phyloP scores from a whole-genome alignment of 2,113 vertebrate genomes.

The Ariopsis seemanni region DNA sequence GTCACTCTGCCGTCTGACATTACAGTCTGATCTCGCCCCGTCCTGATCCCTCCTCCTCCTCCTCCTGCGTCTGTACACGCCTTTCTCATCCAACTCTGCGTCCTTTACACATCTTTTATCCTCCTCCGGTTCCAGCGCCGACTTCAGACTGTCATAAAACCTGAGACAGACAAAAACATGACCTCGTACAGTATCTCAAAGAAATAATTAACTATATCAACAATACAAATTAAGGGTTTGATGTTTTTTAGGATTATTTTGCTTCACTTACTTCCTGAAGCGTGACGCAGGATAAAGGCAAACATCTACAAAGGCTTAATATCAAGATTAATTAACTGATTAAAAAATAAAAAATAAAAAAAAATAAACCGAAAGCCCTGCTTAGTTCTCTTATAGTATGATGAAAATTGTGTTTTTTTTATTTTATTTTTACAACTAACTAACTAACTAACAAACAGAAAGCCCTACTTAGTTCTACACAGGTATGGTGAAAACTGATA shows the following conservation, averaged over 20 bases:
- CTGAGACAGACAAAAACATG: constrained; percentile 62
- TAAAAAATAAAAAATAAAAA: too few relatives aligned
- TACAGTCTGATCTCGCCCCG: accelerated
- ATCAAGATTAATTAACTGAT: not conserved
- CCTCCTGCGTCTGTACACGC: constrained; percentile 65
- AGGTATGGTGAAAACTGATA: too few relatives aligned
- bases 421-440: too few relatives aligned
- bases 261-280: not conserved
- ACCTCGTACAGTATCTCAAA: too few relatives aligned
- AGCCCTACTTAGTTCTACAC: not conserved
- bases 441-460: too few relatives aligned
- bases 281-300: not conserved
- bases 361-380: too few relatives aligned
- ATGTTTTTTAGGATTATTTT: too few relatives aligned
- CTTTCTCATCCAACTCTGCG: not conserved
- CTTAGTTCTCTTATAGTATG: too few relatives aligned
- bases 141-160: constrained; percentile 76
- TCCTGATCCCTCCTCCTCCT: constrained; percentile 65
- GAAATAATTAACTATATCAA: too few relatives aligned
- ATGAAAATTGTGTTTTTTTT: too few relatives aligned
- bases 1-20: constrained; percentile 13
- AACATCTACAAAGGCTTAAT: not conserved
- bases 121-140: constrained; percentile 64
- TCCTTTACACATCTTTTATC: not conserved
- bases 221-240: too few relatives aligned